Evolutionary conservation across 2,797 vertebrate genomes (phyloP).

Genomic region (Rhadinocentrus ornatus): DNA sequence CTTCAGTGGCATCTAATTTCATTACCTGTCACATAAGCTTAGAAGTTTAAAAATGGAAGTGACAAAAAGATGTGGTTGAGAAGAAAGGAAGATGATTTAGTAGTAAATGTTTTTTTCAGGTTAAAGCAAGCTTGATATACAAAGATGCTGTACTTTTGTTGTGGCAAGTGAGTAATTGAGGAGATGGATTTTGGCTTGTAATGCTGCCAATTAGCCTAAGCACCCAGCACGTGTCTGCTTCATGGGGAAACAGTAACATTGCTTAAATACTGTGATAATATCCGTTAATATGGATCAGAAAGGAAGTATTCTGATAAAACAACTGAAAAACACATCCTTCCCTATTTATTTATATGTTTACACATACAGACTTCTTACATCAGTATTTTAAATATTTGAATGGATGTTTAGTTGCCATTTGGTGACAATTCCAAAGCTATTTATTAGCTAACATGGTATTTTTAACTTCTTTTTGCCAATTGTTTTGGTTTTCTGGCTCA

Average conservation of each 20-base stretch:
- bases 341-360: neutral
- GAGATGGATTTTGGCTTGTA: conserved; percentile 43
- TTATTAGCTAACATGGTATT: too few relatives aligned
- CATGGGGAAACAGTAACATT: conserved; percentile 18
- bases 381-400: too few relatives aligned
- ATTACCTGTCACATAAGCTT: conserved; percentile 53
- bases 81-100: conserved; percentile 27
- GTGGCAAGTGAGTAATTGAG: conserved; percentile 50
- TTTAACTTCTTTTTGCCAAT: too few relatives aligned
- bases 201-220: conserved; percentile 57
- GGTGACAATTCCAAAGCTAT: too few relatives aligned
- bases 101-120: conserved; percentile 13
- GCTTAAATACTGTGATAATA: conserved; percentile 23
- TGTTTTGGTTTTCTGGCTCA: too few relatives aligned
- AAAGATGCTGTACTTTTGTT: conserved; percentile 38
- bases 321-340: neutral
- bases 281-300: neutral
- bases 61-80: conserved; percentile 44
- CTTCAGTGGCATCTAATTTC: conserved; percentile 55
- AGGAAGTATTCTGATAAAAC: neutral
- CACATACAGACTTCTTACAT: neutral
- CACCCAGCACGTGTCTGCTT: conserved; percentile 38
- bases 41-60: conserved; percentile 16
- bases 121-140: conserved; percentile 12
- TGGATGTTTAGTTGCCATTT: too few relatives aligned